Evolutionary conservation across 2,797 vertebrate species (phyloP).

Genomic region (Sphaeramia orbicularis): DNA sequence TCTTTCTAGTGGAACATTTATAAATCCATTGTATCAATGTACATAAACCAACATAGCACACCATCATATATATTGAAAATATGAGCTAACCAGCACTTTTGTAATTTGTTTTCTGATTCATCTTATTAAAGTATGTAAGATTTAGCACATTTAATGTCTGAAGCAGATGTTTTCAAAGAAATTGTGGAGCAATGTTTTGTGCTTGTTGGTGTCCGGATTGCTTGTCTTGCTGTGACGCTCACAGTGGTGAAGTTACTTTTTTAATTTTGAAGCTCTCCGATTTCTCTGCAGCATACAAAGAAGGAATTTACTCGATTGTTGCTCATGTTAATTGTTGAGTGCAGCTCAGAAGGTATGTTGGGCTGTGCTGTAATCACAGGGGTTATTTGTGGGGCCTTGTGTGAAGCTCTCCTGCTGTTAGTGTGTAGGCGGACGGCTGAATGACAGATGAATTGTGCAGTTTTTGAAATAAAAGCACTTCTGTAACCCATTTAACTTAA

Average conservation of each 20-base stretch:
- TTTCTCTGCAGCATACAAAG: background rate
- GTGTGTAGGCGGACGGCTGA: background rate
- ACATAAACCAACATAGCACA: too few relatives aligned
- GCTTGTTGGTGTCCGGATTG: conserved; percentile 8
- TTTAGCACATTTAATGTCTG: too few relatives aligned
- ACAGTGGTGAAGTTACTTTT: conserved; percentile 8
- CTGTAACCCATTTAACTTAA: background rate
- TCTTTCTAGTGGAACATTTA: too few relatives aligned
- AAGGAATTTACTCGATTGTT: background rate
- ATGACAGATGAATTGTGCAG: background rate
- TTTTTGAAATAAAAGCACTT: background rate
- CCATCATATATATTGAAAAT: too few relatives aligned
- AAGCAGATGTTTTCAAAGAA: too few relatives aligned
- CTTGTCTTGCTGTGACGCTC: background rate
- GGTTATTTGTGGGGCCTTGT: background rate
- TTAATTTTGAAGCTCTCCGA: conserved; percentile 9
- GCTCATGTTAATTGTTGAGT: background rate
- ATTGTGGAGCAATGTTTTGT: background rate
- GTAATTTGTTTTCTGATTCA: too few relatives aligned
- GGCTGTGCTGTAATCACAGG: background rate
- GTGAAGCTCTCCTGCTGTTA: background rate
- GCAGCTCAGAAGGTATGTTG: background rate
- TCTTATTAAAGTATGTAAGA: too few relatives aligned
- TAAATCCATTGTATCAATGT: too few relatives aligned
- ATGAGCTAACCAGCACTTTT: too few relatives aligned